Evolutionary conservation across 2,797 vertebrate genomes (phyloP).

Genomic region (Sylvilagus floridanus): DNA sequence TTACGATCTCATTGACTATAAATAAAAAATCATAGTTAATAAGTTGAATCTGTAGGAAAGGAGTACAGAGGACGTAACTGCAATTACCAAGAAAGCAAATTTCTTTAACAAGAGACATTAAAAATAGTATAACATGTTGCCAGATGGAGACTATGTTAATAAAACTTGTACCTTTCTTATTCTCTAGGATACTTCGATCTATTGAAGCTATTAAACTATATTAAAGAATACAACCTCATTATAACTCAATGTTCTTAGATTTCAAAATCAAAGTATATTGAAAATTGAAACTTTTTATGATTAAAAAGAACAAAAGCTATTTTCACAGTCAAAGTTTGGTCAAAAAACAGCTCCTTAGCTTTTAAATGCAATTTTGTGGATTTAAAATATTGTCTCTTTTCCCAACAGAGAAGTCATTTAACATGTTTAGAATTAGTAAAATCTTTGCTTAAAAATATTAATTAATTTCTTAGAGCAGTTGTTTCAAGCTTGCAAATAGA

Average conservation of each 20-base stretch:
- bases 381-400: slow-evolving; percentile 49
- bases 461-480: slow-evolving; percentile 25
- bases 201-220: not conserved
- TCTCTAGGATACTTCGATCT: not conserved
- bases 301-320: not conserved
- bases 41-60: not conserved
- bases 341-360: not conserved
- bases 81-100: not conserved
- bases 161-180: not conserved
- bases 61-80: not conserved
- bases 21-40: not conserved
- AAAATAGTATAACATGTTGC: not conserved
- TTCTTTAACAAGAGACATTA: not conserved
- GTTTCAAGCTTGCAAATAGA: not conserved
- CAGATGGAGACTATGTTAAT: not conserved
- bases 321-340: not conserved
- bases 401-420: not conserved
- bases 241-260: not conserved
- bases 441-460: slow-evolving; percentile 37
- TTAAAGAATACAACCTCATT: not conserved
- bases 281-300: not conserved
- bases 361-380: not conserved
- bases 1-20: not conserved
- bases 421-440: not conserved
- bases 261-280: not conserved